Percentiles rank a stretch among this genome's conserved stretches.
Conservation (phyloP, 2,113 vertebrate genomes). For the Murina feae region DNA sequence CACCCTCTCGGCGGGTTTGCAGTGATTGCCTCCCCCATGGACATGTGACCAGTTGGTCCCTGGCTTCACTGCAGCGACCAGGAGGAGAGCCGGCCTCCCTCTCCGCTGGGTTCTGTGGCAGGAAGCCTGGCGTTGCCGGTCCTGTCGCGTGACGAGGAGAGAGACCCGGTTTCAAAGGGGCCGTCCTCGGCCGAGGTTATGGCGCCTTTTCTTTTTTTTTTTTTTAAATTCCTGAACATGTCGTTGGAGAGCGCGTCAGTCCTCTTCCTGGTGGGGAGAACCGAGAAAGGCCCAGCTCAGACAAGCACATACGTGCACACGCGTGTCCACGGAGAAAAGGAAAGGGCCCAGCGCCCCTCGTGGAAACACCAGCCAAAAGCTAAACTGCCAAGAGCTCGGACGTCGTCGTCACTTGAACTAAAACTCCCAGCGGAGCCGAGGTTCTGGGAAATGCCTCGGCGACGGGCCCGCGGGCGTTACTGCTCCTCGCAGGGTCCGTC, state of each 20-base stretch:
- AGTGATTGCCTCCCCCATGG: background rate
- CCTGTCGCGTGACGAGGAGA: background rate
- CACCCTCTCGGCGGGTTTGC: background rate
- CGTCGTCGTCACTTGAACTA: background rate
- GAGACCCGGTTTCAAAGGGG: background rate
- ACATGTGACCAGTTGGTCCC: background rate
- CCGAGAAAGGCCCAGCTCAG: background rate
- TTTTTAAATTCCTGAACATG: background rate
- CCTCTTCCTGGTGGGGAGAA: background rate
- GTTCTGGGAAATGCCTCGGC: background rate
- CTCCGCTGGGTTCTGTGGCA: background rate
- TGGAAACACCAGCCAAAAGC: too few species aligned
- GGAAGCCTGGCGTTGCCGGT: background rate
- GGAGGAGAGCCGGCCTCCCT: background rate
- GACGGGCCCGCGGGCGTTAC: too few species aligned
- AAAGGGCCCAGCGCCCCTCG: background rate
- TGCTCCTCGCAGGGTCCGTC: too few species aligned
- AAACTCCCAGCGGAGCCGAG: accelerated
- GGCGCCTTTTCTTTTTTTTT: too few species aligned
- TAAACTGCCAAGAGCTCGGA: background rate
- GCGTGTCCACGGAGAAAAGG: background rate
- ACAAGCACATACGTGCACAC: accelerated
- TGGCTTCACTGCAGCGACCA: background rate
- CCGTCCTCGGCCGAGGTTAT: background rate
- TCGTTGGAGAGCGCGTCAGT: background rate